Percentiles rank a stretch among this genome's conserved stretches.
Conservation (phyloP, 2,888 invertebrate species). For the Sepioteuthis lessoniana region DNA sequence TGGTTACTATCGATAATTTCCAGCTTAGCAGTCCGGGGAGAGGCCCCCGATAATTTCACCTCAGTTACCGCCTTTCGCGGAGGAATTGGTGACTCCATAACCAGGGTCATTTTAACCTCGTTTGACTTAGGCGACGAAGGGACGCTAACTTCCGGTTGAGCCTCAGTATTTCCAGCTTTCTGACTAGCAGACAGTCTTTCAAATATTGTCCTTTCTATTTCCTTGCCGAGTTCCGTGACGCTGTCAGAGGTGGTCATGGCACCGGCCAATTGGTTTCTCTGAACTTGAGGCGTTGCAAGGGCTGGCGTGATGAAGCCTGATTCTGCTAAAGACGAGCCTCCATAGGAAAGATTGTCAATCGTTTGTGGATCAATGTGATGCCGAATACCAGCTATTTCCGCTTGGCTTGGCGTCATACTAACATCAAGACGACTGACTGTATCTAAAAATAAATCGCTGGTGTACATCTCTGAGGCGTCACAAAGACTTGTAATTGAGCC, state of each 20-base stretch:
- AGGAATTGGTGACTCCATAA: neutral
- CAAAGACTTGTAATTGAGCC: constrained; percentile 18
- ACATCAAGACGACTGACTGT: constrained; percentile 34
- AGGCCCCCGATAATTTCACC: neutral
- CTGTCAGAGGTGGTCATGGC: constrained; percentile 3
- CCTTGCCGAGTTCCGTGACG: constrained; percentile 38
- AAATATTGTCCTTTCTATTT: constrained; percentile 44
- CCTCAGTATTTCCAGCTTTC: neutral
- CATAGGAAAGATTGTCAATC: neutral
- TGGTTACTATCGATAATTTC: neutral
- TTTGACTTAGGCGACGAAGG: neutral
- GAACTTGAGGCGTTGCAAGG: neutral
- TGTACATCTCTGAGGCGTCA: neutral
- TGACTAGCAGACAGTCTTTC: constrained; percentile 37
- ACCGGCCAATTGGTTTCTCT: neutral
- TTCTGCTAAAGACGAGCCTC: neutral
- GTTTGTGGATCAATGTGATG: neutral
- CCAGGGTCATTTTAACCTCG: neutral
- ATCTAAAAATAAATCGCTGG: constrained; percentile 39
- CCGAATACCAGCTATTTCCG: neutral
- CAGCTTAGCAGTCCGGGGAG: neutral
- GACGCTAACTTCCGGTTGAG: neutral
- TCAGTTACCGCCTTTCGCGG: neutral
- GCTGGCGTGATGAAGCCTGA: constrained; percentile 42
- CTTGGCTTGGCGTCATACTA: constrained; percentile 15